These are phyloP conservation scores for Colius striatus DNA, from an alignment of 2,113 vertebrate genomes.

Conservation along the genomic window DNA sequence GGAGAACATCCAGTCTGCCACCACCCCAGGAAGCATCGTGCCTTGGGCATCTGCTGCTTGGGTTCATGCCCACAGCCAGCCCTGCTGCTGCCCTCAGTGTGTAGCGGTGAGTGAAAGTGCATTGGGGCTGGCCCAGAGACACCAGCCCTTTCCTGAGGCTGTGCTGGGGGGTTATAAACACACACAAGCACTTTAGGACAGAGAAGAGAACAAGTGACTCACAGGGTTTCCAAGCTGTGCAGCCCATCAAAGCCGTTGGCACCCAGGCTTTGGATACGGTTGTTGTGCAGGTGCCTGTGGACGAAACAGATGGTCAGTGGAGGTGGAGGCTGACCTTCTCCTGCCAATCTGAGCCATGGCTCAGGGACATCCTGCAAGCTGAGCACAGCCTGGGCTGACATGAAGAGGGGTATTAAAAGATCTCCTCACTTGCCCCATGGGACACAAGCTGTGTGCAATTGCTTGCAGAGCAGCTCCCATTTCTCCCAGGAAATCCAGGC, in stretches of 20 bases:
- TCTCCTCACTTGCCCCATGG: neutral
- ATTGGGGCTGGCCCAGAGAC: neutral
- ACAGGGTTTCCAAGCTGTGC: conserved; percentile 93
- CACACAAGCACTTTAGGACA: accelerated
- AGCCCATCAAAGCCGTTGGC: conserved; percentile 91
- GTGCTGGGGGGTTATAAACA: neutral
- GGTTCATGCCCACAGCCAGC: neutral
- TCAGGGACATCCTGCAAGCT: neutral
- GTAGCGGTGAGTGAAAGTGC: accelerated
- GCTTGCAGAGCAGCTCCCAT: neutral
- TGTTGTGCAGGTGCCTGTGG: conserved; percentile 94
- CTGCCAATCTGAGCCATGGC: neutral
- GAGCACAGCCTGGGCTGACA: neutral
- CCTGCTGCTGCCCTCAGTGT: neutral
- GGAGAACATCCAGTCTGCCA: neutral
- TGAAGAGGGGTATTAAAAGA: accelerated
- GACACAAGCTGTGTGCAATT: neutral
- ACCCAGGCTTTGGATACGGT: conserved; percentile 89
- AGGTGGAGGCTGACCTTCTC: neutral
- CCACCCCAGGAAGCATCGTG: no score
- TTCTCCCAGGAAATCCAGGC: neutral
- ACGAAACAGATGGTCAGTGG: conserved; percentile 34
- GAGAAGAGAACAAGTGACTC: conserved; percentile 71
- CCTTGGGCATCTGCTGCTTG: neutral
- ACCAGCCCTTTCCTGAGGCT: neutral